Base-by-base conservation (phyloP, 2,888 invertebrate species). In the Orgyia antiqua region DNA sequence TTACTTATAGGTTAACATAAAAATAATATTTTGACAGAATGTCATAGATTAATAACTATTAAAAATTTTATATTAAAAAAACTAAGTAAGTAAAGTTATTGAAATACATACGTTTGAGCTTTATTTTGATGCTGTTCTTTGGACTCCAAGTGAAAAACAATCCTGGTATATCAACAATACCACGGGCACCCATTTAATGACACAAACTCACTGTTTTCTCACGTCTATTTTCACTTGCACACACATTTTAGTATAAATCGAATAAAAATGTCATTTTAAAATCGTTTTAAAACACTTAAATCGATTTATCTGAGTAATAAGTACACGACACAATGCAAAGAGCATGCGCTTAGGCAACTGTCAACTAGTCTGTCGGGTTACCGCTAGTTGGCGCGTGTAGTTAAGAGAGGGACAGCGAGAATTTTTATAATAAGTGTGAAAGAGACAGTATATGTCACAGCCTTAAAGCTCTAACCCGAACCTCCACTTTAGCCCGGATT, bases 51-150 rank as follows among this genome's bases (percentile, higher is more conserved):
- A n/a, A n/a, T n/a, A n/a, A n/a, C n/a, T n/a, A n/a, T n/a, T n/a
- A n/a, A n/a, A n/a, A n/a, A n/a, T n/a, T n/a, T n/a, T n/a, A n/a
- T n/a, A n/a, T n/a, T n/a, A n/a, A n/a, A n/a, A n/a, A n/a, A n/a
- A n/a, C n/a, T n/a, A n/a, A n/a, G n/a, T n/a, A n/a, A n/a, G n/a
- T n/a, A n/a, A n/a, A n/a, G n/a, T n/a, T n/a, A n/a, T n/a, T n/a
- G n/a, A n/a, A n/a, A n/a, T n/a, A 82, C 84, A 46, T 76, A 86
- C 84, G 84, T 76, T 86, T 86, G 31, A 86, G 76, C 66, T 84
- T 86, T 77, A 86, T 83, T 69, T 84, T 86, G 77, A 86, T 71
- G 61, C 66, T 82, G 65, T 75, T 79, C 67, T 82, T 84, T 27
- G 84, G 83, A 61, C 76, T 83, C 84, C 84, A 86, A 63, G 75